These are phyloP conservation scores for Gyrodactylus bullatarudis DNA, from an alignment of 1,140 invertebrate species.

Conservation along the genomic window DNA sequence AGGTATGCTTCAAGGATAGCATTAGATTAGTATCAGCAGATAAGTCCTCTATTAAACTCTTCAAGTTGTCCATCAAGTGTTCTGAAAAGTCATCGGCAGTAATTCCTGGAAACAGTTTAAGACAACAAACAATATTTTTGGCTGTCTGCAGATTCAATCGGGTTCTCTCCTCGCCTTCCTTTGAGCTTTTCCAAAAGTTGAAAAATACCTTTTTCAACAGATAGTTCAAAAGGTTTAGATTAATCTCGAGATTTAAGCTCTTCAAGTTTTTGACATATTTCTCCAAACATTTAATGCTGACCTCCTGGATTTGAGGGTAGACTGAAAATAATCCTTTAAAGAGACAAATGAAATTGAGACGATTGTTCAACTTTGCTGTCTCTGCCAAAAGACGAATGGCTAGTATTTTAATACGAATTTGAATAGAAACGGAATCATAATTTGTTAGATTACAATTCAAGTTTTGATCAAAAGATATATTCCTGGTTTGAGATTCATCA, in stretches of 20 bases:
- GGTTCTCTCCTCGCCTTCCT: no score
- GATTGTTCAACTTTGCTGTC: not conserved
- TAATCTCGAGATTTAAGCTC: not conserved
- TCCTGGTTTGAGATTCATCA: not conserved
- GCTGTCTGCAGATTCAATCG: not conserved
- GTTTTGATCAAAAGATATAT: not conserved
- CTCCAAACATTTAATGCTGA: not conserved
- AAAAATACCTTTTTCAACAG: not conserved
- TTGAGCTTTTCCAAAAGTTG: not conserved
- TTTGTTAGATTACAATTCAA: not conserved
- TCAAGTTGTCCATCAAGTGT: not conserved
- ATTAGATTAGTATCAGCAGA: not conserved
- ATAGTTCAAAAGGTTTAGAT: not conserved
- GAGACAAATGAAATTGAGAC: not conserved
- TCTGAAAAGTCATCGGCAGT: not conserved
- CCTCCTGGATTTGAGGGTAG: not conserved
- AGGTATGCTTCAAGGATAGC: not conserved
- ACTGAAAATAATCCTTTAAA: not conserved
- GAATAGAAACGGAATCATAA: not conserved
- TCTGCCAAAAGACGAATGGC: not conserved
- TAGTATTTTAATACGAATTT: not conserved
- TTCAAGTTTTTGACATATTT: not conserved
- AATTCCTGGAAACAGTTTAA: not conserved
- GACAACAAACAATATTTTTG: not conserved
- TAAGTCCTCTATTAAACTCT: not conserved